Base-by-base conservation (phyloP, 1,140 invertebrate genomes). In the Drosophila parabipectinata region DNA sequence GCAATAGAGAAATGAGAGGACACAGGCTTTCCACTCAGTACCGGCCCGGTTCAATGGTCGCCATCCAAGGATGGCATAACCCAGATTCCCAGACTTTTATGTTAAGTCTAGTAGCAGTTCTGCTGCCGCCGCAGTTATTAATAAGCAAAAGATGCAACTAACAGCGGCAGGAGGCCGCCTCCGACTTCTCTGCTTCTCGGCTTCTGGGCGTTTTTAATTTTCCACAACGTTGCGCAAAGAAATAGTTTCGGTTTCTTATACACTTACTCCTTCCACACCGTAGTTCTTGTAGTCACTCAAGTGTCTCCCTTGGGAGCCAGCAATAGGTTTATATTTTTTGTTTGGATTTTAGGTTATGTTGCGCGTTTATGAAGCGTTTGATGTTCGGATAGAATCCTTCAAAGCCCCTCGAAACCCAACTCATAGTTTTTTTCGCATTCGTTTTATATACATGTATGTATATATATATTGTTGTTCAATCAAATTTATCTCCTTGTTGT, bases 211-310 rank as follows among this genome's bases (percentile, higher is more conserved):
- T 77, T 88, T 90, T 90, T 87, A 90, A 90, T 90, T 90, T 90
- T 90, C 82, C 87, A 90, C 87, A 87, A 90, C 72, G 79, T 71
- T 90, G 87, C 79, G 87, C 87, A 90, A 90, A 90, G 87, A 87
- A 90, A 87, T 90, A 90, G 87, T 90, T 90, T 85, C 41, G 74
- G 69, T 61, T 81, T 48, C 63, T 61, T 55, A 37, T 51, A 37
- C 24, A 59, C 39, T 10, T 5, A 28, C 28, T 59, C 57, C 59
- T 28, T 39, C 28, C 18, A 34, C 39, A 52, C 39, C 39, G 48
- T 59, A 61, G 59, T 55, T 50, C 34, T 59, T 74, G 78, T 63
- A 88, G 76, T 89, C 84, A 89, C 72, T 88, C 83, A 89, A 88
- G 83, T 88, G 80, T 77, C 84, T 80, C 84, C 77, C 80, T 45